Evolutionary conservation across 2,797 vertebrate species (phyloP).

Genomic region (Pangasius mekongensis): DNA sequence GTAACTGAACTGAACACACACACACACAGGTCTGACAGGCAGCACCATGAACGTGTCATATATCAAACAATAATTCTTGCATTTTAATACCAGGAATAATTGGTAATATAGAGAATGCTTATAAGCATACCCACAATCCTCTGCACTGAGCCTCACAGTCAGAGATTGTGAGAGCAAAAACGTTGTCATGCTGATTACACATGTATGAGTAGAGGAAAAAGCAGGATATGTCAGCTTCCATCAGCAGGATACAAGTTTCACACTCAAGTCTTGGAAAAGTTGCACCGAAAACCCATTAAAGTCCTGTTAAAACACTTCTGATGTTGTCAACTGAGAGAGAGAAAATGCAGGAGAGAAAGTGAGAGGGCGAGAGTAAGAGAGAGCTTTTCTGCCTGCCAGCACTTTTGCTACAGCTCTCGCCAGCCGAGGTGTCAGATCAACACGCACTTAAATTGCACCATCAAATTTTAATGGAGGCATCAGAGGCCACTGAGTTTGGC

Average conservation of each 20-base stretch:
- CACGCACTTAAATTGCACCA: constrained; percentile 48
- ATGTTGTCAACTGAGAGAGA: constrained; percentile 61
- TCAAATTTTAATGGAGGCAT: constrained; percentile 50
- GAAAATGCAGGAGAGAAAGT: neutral
- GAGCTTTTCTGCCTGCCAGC: constrained; percentile 27
- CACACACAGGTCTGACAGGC: neutral
- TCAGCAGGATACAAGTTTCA: constrained; percentile 63
- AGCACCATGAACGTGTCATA: neutral
- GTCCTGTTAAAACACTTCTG: constrained; percentile 67
- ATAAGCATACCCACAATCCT: neutral
- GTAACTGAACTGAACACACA: neutral
- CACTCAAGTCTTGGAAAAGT: constrained; percentile 66
- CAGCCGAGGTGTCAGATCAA: constrained; percentile 54
- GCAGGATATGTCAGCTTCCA: constrained; percentile 70
- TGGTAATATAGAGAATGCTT: neutral
- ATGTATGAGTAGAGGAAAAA: constrained; percentile 51
- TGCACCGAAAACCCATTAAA: constrained; percentile 68
- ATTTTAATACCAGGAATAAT: neutral
- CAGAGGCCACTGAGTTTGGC: neutral
- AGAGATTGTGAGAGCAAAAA: constrained; percentile 20
- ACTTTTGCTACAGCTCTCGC: constrained; percentile 34
- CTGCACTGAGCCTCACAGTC: neutral
- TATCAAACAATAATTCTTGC: neutral
- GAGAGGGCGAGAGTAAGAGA: constrained; percentile 2
- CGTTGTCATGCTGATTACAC: constrained; percentile 27